Conservation (phyloP, 2,113 vertebrate genomes). For the Amphiprion percula region DNA sequence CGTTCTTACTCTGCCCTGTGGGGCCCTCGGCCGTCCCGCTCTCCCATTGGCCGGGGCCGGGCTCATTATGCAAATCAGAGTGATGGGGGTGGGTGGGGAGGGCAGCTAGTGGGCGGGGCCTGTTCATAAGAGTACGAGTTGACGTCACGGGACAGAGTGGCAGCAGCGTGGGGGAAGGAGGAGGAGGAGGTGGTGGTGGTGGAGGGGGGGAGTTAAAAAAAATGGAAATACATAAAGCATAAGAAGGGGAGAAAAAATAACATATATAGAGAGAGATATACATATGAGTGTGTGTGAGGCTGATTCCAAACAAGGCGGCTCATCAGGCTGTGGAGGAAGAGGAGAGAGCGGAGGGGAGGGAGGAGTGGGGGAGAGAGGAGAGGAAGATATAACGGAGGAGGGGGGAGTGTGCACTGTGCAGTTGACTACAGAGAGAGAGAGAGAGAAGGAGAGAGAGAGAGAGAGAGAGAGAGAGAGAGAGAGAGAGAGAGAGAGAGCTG, state of each 20-base stretch:
- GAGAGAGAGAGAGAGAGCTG: slow-evolving; percentile 76
- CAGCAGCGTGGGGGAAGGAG: slow-evolving; percentile 54
- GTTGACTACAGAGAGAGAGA: slow-evolving; percentile 64
- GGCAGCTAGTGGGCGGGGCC: slow-evolving; percentile 65
- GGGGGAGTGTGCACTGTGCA: slow-evolving; percentile 66
- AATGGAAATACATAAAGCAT: slow-evolving; percentile 65
- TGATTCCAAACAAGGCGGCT: slow-evolving; percentile 60
- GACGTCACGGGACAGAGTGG: slow-evolving; percentile 79
- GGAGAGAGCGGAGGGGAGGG: neutral
- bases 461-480: slow-evolving; percentile 66
- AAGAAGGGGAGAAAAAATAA: slow-evolving; percentile 58
- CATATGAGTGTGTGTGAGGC: neutral
- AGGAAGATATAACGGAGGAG: slow-evolving; percentile 61
- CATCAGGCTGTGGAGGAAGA: slow-evolving; percentile 35
- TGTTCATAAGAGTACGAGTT: slow-evolving; percentile 60
- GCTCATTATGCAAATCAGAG: slow-evolving; percentile 77
- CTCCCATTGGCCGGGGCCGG: slow-evolving; percentile 69
- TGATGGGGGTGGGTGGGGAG: slow-evolving; percentile 34
- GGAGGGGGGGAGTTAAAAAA: slow-evolving; percentile 36
- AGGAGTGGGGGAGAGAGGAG: slow-evolving; percentile 54
- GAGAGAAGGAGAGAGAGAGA: slow-evolving; percentile 56
- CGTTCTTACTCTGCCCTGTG: slow-evolving; percentile 76
- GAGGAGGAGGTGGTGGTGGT: neutral
- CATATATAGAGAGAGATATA: slow-evolving; percentile 10
- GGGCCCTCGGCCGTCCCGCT: slow-evolving; percentile 53